A percentile compares a stretch with the other conserved stretches of the same genome.
These are phyloP conservation scores for Sphenopsis melanotis DNA, from an alignment of 2,797 vertebrate species.

Conservation along the genomic window DNA sequence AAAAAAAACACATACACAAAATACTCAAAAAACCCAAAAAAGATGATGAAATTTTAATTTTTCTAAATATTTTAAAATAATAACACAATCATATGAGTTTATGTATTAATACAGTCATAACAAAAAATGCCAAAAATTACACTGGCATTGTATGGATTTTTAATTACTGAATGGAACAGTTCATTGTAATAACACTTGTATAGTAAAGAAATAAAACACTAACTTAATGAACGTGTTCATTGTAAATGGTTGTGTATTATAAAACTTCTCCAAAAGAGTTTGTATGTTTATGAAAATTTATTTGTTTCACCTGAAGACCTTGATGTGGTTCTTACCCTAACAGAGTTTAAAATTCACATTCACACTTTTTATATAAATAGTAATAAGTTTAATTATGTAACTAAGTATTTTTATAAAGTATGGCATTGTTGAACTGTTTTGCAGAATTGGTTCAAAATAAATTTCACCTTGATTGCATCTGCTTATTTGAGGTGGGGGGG, in stretches of 20 bases:
- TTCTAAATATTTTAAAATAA: conserved; percentile 73
- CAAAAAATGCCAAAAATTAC: conserved; percentile 66
- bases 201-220: conserved; percentile 86
- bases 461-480: conserved; percentile 70
- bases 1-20: not conserved
- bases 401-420: conserved; percentile 80
- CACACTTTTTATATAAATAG: conserved; percentile 73
- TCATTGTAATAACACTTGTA: conserved; percentile 83
- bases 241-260: conserved; percentile 78
- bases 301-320: conserved; percentile 70
- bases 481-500: conserved; percentile 1
- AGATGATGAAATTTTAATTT: conserved; percentile 75
- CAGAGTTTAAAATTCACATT: conserved; percentile 70
- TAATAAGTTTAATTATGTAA: conserved; percentile 71
- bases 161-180: conserved; percentile 82
- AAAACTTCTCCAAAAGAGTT: conserved; percentile 71
- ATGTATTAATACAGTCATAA: conserved; percentile 70
- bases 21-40: not conserved
- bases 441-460: conserved; percentile 75
- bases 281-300: conserved; percentile 72
- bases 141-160: conserved; percentile 76
- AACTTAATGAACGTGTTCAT: conserved; percentile 75
- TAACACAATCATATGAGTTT: conserved; percentile 73
- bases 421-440: conserved; percentile 73
- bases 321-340: conserved; percentile 70